Evolutionary conservation across 2,888 invertebrate species (phyloP).

Genomic region (Netelia fuscicornis): DNA sequence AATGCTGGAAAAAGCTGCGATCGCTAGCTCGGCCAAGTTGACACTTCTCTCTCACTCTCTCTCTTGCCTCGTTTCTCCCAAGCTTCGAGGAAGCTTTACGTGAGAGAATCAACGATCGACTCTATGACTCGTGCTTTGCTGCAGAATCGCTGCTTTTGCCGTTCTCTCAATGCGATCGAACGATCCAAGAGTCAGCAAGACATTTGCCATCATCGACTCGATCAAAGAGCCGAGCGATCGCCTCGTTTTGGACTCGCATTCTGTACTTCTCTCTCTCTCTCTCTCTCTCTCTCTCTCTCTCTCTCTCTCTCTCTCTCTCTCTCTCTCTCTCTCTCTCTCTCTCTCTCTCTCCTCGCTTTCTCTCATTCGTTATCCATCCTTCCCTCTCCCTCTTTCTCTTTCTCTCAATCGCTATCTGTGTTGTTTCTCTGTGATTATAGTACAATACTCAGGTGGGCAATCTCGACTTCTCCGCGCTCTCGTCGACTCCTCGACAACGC

Average conservation of each 20-base stretch:
- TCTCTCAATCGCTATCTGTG: conserved; percentile 22
- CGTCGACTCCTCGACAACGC: conserved; percentile 21
- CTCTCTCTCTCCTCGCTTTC: too few relatives aligned
- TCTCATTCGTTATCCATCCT: too few relatives aligned
- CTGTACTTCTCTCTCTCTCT: background rate
- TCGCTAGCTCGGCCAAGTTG: conserved; percentile 19
- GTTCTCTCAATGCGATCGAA: conserved; percentile 12
- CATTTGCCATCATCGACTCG: conserved; percentile 31
- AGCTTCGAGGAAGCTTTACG: conserved; percentile 3
- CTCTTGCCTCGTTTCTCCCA: conserved; percentile 14
- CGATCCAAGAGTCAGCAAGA: conserved; percentile 23
- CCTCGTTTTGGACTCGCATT: conserved; percentile 41
- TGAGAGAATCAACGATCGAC: conserved; percentile 25
- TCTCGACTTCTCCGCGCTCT: conserved; percentile 54
- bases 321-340: background rate
- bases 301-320: conserved; percentile 11
- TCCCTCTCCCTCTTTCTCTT: background rate
- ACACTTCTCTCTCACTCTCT: background rate
- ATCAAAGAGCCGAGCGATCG: conserved; percentile 32
- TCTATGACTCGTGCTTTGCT: conserved; percentile 4
- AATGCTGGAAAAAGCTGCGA: conserved; percentile 39
- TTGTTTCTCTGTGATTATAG: conserved; percentile 8
- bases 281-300: too few relatives aligned
- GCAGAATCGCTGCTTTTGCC: background rate
- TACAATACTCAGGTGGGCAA: conserved; percentile 1